Evolutionary conservation across 92 coral and sea anemone species (phyloP).

Genomic region (Palythoa caribaeorum): DNA sequence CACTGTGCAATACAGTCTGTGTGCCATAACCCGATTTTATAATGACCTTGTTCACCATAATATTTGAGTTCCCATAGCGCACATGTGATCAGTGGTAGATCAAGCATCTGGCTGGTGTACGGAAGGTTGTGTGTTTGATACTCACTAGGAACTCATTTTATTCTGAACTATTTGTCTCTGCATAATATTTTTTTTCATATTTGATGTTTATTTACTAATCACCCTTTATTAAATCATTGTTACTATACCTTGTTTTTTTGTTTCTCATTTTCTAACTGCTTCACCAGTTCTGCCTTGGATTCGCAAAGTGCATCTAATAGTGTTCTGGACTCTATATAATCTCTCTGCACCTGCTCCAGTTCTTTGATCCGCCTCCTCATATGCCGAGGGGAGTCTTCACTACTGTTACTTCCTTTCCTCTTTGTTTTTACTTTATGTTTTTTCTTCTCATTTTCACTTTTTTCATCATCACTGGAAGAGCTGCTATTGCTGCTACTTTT

Average conservation of each 20-base stretch:
- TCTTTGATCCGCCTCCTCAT: conserved; percentile 48
- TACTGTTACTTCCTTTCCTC: conserved; percentile 42
- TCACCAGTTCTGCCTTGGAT: conserved; percentile 42
- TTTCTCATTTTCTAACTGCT: conserved; percentile 14
- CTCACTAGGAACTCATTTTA: too few species aligned
- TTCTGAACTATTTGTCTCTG: too few species aligned
- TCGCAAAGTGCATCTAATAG: conserved; percentile 42
- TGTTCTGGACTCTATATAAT: conserved; percentile 19
- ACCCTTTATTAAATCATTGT: too few species aligned
- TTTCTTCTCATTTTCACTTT: conserved; percentile 37
- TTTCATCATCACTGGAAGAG: conserved; percentile 49
- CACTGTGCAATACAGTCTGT: too few species aligned
- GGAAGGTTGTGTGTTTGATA: too few species aligned
- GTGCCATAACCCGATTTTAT: too few species aligned
- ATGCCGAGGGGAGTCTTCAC: conserved; percentile 36
- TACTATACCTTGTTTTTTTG: conserved; percentile 37
- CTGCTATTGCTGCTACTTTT: conserved; percentile 43
- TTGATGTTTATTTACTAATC: too few species aligned
- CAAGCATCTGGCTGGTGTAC: too few species aligned
- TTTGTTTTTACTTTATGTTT: conserved; percentile 47
- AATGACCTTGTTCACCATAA: too few species aligned
- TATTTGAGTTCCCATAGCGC: too few species aligned
- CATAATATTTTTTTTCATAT: too few species aligned
- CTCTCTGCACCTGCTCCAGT: conserved; percentile 43
- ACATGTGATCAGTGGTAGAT: too few species aligned